Percentiles rank a stretch among this genome's conserved stretches.
Evolutionary conservation across 2,113 vertebrate genomes (phyloP).

Genomic region (Corydoras maculifer): DNA sequence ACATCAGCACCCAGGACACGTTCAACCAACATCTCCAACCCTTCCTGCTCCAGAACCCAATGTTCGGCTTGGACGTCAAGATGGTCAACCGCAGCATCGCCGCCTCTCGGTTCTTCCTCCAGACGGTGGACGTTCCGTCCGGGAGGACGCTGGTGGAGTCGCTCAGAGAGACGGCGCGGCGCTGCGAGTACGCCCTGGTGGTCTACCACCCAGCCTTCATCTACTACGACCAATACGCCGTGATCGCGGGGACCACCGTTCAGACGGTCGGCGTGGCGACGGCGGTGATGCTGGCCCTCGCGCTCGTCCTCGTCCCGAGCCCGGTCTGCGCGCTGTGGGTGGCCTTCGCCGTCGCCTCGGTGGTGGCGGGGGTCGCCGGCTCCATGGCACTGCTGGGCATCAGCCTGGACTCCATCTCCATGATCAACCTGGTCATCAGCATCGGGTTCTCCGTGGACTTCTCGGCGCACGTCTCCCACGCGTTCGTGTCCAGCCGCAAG

Average conservation of each 20-base stretch:
- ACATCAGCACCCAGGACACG: constrained; percentile 40
- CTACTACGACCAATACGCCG: neutral
- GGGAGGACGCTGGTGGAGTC: constrained; percentile 55
- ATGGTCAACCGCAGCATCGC: constrained; percentile 46
- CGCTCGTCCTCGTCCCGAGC: neutral
- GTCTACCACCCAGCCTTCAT: neutral
- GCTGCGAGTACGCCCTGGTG: constrained; percentile 32
- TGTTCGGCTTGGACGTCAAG: constrained; percentile 61
- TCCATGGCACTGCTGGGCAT: neutral
- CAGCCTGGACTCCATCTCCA: neutral
- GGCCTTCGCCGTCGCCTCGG: neutral
- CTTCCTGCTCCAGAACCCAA: constrained; percentile 46
- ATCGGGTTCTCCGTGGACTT: neutral
- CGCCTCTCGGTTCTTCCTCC: constrained; percentile 66
- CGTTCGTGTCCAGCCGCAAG: neutral
- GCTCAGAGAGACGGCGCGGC: constrained; percentile 56
- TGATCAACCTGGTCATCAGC: neutral
- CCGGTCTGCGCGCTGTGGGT: neutral
- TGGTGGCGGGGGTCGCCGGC: neutral
- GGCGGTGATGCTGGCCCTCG: neutral
- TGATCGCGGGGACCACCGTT: neutral
- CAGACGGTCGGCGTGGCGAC: neutral
- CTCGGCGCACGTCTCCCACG: neutral
- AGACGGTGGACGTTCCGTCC: constrained; percentile 52
- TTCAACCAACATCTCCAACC: constrained; percentile 54